These are phyloP conservation scores for Drosophila novamexicana DNA, from an alignment of 1,140 invertebrate genomes.

Conservation along the genomic window DNA sequence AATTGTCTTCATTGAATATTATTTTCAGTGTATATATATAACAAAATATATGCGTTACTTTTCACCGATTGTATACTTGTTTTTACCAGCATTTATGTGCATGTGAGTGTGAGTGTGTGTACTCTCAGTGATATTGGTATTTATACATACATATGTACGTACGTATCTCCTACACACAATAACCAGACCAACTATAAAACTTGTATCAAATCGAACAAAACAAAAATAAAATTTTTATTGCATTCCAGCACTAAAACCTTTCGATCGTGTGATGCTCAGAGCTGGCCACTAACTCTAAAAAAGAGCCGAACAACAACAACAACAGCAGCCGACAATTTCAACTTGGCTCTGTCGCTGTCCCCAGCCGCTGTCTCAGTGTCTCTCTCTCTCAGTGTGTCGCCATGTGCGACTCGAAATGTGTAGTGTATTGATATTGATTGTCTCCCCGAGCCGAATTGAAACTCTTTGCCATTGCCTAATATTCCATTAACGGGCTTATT, in stretches of 20 bases:
- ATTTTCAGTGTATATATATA: constrained; percentile 14
- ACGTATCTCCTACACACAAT: constrained; percentile 74
- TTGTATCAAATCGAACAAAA: constrained; percentile 83
- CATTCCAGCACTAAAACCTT: constrained; percentile 82
- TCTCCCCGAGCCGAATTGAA: constrained; percentile 55
- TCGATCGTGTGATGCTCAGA: constrained; percentile 69
- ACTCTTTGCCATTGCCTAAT: constrained; percentile 82
- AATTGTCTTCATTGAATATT: background rate
- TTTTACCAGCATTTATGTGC: constrained; percentile 20
- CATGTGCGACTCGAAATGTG: constrained; percentile 46
- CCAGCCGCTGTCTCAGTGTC: constrained; percentile 32
- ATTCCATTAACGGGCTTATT: constrained; percentile 82
- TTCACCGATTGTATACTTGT: constrained; percentile 38
- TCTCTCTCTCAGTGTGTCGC: constrained; percentile 61
- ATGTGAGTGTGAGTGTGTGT: constrained; percentile 23
- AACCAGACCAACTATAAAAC: constrained; percentile 80
- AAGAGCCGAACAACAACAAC: constrained; percentile 6
- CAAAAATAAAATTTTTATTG: constrained; percentile 79
- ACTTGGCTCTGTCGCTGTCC: constrained; percentile 21
- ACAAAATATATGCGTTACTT: constrained; percentile 30
- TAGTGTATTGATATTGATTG: constrained; percentile 58
- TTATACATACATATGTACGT: constrained; percentile 5
- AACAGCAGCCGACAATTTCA: constrained; percentile 26
- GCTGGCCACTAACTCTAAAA: constrained; percentile 48
- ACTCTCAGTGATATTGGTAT: constrained; percentile 15